Evolutionary conservation across 2,113 vertebrate genomes (phyloP).

Genomic region (Chloropsis hardwickii): DNA sequence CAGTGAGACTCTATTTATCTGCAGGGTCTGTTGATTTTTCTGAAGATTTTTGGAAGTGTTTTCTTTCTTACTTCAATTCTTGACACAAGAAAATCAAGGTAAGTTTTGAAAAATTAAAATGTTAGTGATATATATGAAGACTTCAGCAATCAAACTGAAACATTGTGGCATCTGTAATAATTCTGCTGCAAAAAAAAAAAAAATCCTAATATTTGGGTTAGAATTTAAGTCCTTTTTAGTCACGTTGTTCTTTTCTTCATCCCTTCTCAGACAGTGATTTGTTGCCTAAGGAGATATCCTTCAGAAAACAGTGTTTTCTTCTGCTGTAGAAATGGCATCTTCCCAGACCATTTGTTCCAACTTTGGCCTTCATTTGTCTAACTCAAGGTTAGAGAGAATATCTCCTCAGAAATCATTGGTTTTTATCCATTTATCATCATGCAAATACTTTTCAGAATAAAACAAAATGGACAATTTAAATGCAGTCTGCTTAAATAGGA

Average conservation of each 20-base stretch:
- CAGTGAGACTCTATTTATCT: neutral
- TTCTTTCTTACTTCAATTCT: neutral
- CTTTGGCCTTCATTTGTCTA: neutral
- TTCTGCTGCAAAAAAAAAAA: neutral
- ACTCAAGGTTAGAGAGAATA: neutral
- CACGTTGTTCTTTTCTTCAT: neutral
- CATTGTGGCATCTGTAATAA: neutral
- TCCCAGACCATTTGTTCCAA: neutral
- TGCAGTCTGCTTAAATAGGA: neutral
- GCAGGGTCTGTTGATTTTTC: neutral
- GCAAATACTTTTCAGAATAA: slow-evolving; percentile 25
- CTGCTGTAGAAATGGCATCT: neutral
- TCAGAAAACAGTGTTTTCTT: neutral
- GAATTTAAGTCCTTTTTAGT: neutral
- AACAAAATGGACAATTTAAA: slow-evolving; percentile 41
- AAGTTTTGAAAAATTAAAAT: neutral
- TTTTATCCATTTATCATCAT: slow-evolving; percentile 1
- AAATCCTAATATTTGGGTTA: neutral
- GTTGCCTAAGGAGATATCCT: neutral
- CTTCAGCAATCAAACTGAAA: neutral
- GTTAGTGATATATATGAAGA: neutral
- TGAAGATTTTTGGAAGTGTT: neutral
- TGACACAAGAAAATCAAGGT: neutral
- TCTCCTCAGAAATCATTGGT: neutral
- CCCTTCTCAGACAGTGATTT: neutral